These are phyloP conservation scores for Rutpela maculata DNA, from an alignment of 2,888 invertebrate genomes.

Conservation along the genomic window DNA sequence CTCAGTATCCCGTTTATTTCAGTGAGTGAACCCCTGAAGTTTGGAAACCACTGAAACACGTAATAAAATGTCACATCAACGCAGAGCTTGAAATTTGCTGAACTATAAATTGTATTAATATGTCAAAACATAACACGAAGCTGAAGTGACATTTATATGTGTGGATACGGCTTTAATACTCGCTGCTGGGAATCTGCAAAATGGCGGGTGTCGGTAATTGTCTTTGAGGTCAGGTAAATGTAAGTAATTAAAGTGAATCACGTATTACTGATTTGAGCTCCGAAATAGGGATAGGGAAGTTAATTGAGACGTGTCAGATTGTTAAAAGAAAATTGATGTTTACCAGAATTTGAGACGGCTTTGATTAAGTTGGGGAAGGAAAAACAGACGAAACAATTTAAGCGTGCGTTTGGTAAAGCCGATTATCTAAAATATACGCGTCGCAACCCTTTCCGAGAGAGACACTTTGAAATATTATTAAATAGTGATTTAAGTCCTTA, in stretches of 20 bases:
- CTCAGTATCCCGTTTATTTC: background rate
- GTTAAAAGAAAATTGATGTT: constrained; percentile 30
- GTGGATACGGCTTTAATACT: constrained; percentile 4
- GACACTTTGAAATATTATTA: background rate
- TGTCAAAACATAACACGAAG: constrained; percentile 21
- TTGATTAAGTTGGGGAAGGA: constrained; percentile 26
- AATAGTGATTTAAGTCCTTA: background rate
- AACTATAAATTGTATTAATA: constrained; percentile 29
- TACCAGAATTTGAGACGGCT: constrained; percentile 24
- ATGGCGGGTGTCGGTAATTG: constrained; percentile 16
- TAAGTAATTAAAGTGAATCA: constrained; percentile 7
- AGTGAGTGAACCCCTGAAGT: constrained; percentile 6
- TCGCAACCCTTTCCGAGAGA: background rate
- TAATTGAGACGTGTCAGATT: constrained; percentile 21
- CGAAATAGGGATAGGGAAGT: background rate
- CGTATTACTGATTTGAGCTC: constrained; percentile 20
- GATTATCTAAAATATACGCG: background rate
- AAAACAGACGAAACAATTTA: constrained; percentile 14
- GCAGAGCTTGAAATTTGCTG: constrained; percentile 16
- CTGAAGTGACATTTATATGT: constrained; percentile 23
- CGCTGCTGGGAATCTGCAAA: background rate
- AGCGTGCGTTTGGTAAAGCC: constrained; percentile 7
- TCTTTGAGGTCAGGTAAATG: constrained; percentile 24
- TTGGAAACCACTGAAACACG: background rate
- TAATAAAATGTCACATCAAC: constrained; percentile 27